These are phyloP conservation scores for Crypturellus undulatus DNA, from an alignment of 2,113 vertebrate species.

Conservation along the genomic window DNA sequence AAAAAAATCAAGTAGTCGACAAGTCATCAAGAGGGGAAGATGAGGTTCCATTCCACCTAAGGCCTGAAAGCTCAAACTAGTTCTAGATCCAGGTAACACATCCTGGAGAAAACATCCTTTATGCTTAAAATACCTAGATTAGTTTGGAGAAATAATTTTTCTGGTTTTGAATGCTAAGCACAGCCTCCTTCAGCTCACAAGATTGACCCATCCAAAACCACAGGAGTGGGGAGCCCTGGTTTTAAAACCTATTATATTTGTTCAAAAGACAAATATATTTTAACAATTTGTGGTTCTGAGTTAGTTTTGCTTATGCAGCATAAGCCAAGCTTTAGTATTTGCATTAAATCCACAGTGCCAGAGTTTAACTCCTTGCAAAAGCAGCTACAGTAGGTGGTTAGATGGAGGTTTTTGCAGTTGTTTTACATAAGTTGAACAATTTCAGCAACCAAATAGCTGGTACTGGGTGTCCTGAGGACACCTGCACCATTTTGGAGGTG, in stretches of 20 bases:
- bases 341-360: too few relatives aligned
- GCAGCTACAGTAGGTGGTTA: neutral
- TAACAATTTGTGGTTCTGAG: neutral
- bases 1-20: neutral
- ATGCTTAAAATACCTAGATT: neutral
- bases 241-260: rapidly evolving
- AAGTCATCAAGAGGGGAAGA: neutral
- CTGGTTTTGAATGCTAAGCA: too few relatives aligned
- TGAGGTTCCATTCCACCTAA: too few relatives aligned
- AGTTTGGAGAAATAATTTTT: neutral
- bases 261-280: neutral
- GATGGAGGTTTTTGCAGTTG: too few relatives aligned
- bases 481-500: too few relatives aligned
- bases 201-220: neutral
- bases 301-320: neutral
- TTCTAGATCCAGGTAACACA: neutral
- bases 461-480: too few relatives aligned
- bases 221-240: rapidly evolving
- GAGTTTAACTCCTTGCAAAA: neutral
- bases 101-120: neutral
- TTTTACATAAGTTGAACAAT: too few relatives aligned
- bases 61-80: neutral
- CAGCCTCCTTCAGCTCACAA: neutral
- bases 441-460: too few relatives aligned
- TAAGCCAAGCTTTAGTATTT: neutral